These are phyloP conservation scores for Xestia xanthographa DNA, from an alignment of 2,888 invertebrate genomes.

Conservation along the genomic window DNA sequence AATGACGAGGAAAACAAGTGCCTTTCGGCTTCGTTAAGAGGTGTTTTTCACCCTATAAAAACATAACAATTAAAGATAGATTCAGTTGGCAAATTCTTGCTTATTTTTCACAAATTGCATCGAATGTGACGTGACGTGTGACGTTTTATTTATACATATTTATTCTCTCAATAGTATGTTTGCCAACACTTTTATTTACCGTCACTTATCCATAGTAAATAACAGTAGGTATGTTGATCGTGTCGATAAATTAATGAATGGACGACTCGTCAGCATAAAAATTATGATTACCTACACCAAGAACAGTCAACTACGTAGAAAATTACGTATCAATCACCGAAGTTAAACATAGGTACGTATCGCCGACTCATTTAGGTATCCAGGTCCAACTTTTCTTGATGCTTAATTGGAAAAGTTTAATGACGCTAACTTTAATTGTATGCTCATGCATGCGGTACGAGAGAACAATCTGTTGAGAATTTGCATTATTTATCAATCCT, in stretches of 20 bases:
- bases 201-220: background rate
- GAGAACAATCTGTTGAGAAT: constrained; percentile 10
- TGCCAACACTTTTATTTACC: background rate
- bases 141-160: background rate
- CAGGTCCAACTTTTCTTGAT: constrained; percentile 23
- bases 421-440: constrained; percentile 31
- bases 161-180: background rate
- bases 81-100: background rate
- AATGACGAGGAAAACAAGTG: too few species aligned
- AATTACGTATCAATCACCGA: constrained; percentile 16
- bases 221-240: background rate
- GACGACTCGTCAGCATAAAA: background rate
- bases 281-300: background rate
- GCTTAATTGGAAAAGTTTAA: constrained; percentile 46
- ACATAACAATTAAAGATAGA: background rate
- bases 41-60: too few species aligned
- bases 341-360: background rate
- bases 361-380: constrained; percentile 30
- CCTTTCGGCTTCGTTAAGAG: too few species aligned
- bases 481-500: constrained; percentile 8
- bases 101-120: background rate
- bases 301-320: constrained; percentile 7
- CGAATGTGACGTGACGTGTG: too few species aligned
- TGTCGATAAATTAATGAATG: background rate
- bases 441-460: background rate